These are phyloP conservation scores for Lochmaea capreae DNA, from an alignment of 2,888 invertebrate genomes.

Conservation along the genomic window DNA sequence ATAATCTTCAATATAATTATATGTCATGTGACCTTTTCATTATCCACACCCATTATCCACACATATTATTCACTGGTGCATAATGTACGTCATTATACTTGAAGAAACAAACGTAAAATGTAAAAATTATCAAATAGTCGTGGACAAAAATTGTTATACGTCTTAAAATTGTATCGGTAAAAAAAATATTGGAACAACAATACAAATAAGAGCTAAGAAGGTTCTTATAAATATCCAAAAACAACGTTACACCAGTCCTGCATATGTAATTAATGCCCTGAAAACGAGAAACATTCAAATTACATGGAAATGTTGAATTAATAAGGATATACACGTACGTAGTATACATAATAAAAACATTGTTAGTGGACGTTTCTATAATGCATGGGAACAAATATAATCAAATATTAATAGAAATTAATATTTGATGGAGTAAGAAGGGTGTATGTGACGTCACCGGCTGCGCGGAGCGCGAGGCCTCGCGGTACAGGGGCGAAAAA, in stretches of 20 bases:
- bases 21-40: no score
- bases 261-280: constrained; percentile 50
- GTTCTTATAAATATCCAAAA: neutral
- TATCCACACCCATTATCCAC: no score
- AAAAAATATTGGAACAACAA: neutral
- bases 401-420: constrained; percentile 59
- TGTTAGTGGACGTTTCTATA: constrained; percentile 60
- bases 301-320: constrained; percentile 55
- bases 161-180: neutral
- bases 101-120: no score
- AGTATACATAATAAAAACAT: constrained; percentile 60
- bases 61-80: no score
- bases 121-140: no score
- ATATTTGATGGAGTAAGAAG: constrained; percentile 57
- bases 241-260: constrained; percentile 6
- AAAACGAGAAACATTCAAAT: constrained; percentile 55
- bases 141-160: neutral
- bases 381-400: constrained; percentile 61
- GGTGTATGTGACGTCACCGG: constrained; percentile 56
- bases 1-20: no score
- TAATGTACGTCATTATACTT: no score
- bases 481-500: constrained; percentile 52
- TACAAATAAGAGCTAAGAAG: neutral
- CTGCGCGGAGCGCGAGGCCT: constrained; percentile 26
- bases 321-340: constrained; percentile 54